These are phyloP conservation scores for Hesperia comma DNA, from an alignment of 2,888 invertebrate genomes.

Conservation along the genomic window DNA sequence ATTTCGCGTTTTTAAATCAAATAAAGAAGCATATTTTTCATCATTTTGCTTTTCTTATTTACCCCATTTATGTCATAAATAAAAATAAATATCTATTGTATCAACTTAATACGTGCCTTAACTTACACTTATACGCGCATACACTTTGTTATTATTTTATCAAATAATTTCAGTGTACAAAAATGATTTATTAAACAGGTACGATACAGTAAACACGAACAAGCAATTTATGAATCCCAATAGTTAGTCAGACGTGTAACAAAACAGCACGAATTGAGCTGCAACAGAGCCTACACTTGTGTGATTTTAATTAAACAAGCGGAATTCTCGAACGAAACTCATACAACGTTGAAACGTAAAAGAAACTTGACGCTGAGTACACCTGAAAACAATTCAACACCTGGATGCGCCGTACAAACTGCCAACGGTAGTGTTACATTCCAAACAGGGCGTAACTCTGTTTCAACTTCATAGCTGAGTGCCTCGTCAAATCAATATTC, in stretches of 20 bases:
- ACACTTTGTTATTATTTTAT: no score
- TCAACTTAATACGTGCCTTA: no score
- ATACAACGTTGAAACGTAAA: constrained; percentile 57
- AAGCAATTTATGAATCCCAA: constrained; percentile 14
- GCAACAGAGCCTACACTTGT: constrained; percentile 18
- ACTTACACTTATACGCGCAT: no score
- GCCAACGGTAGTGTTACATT: constrained; percentile 60
- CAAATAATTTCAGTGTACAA: no score
- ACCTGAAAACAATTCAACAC: constrained; percentile 70
- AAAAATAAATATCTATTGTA: no score
- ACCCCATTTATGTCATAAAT: no score
- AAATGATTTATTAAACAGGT: no score
- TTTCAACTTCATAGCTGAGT: constrained; percentile 67
- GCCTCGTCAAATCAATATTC: constrained; percentile 61
- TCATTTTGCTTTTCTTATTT: no score
- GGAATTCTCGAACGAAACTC: constrained; percentile 47
- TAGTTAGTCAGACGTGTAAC: constrained; percentile 23
- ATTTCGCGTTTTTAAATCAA: no score
- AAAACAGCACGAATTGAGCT: constrained; percentile 12
- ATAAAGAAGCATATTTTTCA: no score
- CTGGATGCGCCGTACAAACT: constrained; percentile 61
- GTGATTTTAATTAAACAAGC: constrained; percentile 37
- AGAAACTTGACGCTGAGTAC: constrained; percentile 59
- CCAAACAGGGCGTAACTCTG: constrained; percentile 60
- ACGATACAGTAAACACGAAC: not conserved